Evolutionary conservation across 2,888 invertebrate species (phyloP).

Genomic region (Hymenopus coronatus): DNA sequence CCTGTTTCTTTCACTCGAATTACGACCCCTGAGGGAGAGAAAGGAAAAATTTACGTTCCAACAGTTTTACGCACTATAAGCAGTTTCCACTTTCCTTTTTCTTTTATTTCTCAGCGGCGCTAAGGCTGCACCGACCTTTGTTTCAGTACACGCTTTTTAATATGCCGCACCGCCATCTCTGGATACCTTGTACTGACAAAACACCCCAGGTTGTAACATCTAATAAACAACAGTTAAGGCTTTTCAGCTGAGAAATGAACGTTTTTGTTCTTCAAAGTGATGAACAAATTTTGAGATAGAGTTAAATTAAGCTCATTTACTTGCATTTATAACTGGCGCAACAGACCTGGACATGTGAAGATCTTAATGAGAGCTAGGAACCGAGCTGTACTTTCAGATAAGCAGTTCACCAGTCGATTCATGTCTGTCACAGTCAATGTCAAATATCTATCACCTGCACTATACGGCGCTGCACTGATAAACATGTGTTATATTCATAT

Average conservation of each 20-base stretch:
- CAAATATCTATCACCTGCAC: too few relatives aligned
- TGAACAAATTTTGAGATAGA: too few relatives aligned
- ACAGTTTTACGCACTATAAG: not conserved
- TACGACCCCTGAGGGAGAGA: not conserved
- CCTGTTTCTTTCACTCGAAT: not conserved
- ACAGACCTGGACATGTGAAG: too few relatives aligned
- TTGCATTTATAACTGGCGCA: too few relatives aligned
- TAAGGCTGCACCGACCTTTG: not conserved
- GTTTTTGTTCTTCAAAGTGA: not conserved
- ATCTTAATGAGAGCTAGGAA: too few relatives aligned
- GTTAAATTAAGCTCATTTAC: too few relatives aligned
- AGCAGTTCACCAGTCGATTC: too few relatives aligned
- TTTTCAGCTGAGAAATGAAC: not conserved
- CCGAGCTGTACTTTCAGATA: too few relatives aligned
- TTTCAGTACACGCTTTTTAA: not conserved
- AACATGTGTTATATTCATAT: too few relatives aligned
- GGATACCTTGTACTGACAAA: not conserved
- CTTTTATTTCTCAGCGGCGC: not conserved
- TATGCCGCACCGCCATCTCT: not conserved
- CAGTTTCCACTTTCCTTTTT: not conserved
- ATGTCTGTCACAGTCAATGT: too few relatives aligned
- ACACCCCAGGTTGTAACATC: not conserved
- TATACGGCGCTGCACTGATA: too few relatives aligned
- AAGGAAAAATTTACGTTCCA: not conserved
- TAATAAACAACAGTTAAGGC: not conserved